Conservation (phyloP, 2,113 vertebrate genomes). For the Alethe diademata region DNA sequence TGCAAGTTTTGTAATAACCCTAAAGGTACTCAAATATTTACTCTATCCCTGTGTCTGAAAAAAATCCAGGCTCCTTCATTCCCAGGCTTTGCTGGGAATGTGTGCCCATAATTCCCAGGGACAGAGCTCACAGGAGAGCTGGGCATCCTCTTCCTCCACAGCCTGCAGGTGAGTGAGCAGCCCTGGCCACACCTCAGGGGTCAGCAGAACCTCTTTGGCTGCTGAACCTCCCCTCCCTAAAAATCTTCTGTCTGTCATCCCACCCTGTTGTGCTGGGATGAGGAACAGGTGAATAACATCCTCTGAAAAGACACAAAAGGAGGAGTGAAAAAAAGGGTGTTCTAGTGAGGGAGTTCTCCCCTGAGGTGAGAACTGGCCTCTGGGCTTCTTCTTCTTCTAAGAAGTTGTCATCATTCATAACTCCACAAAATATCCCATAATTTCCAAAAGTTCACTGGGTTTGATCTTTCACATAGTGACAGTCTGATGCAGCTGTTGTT, state of each 20-base stretch:
- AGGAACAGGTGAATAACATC: neutral
- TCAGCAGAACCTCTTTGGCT: neutral
- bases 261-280: neutral
- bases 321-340: neutral
- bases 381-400: too few relatives aligned
- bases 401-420: neutral
- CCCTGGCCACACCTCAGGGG: neutral
- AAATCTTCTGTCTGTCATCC: neutral
- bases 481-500: neutral
- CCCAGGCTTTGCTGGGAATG: too few relatives aligned
- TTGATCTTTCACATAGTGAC: rapidly evolving
- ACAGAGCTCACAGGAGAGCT: neutral
- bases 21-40: neutral
- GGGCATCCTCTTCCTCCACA: neutral
- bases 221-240: neutral
- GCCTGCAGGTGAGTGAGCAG: neutral
- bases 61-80: neutral
- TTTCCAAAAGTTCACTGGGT: neutral
- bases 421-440: neutral
- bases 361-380: neutral
- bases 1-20: neutral
- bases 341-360: neutral
- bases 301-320: neutral
- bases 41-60: neutral
- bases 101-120: neutral